These are phyloP conservation scores for Pectinophora gossypiella DNA, from an alignment of 1,140 invertebrate species.

Conservation along the genomic window DNA sequence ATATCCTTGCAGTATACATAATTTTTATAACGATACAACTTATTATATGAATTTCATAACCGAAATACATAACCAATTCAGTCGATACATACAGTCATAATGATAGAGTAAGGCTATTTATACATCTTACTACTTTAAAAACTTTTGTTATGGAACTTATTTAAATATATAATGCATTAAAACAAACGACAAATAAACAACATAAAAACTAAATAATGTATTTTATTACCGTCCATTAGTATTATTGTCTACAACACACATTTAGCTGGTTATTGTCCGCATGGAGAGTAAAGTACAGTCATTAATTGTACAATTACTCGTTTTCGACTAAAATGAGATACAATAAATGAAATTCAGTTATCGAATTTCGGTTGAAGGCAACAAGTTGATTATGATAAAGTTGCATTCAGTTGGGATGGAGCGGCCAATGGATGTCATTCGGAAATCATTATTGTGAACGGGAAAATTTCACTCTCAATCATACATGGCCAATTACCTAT, in stretches of 20 bases:
- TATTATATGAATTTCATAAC: conserved; percentile 50
- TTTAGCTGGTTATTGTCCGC: too few species aligned
- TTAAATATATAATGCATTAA: conserved; percentile 72
- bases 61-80: too few species aligned
- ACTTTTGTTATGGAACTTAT: conserved; percentile 73
- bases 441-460: too few species aligned
- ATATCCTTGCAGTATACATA: conserved; percentile 44
- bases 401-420: background rate
- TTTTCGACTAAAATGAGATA: conserved; percentile 24
- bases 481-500: conserved; percentile 12
- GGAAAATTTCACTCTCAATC: background rate
- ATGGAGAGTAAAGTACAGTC: background rate
- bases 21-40: conserved; percentile 46
- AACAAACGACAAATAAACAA: conserved; percentile 72
- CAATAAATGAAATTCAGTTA: conserved; percentile 36
- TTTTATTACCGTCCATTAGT: too few species aligned
- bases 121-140: conserved; percentile 57
- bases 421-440: background rate
- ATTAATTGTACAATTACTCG: conserved; percentile 15
- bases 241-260: too few species aligned
- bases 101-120: conserved; percentile 70
- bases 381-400: conserved; percentile 58
- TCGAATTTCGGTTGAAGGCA: conserved; percentile 21
- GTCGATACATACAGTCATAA: conserved; percentile 56
- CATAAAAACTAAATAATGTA: too few species aligned